Conservation (phyloP, 2,888 invertebrate genomes). For the Drosophila pseudotalamancana region DNA sequence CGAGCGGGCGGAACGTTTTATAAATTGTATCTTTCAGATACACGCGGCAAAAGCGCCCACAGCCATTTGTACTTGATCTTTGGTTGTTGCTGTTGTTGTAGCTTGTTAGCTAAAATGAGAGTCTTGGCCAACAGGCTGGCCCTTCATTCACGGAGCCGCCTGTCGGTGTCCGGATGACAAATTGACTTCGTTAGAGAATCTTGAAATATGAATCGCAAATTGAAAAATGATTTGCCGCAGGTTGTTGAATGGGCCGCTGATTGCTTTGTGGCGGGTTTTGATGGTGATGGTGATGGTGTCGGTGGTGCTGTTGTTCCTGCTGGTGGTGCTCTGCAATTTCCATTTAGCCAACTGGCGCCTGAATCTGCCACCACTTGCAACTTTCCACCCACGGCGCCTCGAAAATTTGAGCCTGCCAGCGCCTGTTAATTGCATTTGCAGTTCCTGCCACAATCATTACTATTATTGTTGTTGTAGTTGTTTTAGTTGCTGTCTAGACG, state of each 20-base stretch:
- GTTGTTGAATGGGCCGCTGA: constrained; percentile 62
- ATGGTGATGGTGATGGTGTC: neutral
- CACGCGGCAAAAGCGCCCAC: constrained; percentile 16
- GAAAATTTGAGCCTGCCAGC: constrained; percentile 5
- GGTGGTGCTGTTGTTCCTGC: constrained; percentile 1
- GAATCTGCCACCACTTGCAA: constrained; percentile 21
- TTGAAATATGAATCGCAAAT: constrained; percentile 62
- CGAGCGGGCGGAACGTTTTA: constrained; percentile 48
- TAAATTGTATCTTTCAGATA: constrained; percentile 46
- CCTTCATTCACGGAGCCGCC: constrained; percentile 26
- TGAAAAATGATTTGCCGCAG: constrained; percentile 64
- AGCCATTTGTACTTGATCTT: constrained; percentile 40
- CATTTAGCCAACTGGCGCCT: constrained; percentile 29
- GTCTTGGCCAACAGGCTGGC: constrained; percentile 7
- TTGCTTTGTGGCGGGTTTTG: constrained; percentile 55
- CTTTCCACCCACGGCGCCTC: constrained; percentile 28
- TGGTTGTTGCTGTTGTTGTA: neutral
- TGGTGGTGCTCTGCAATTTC: constrained; percentile 23
- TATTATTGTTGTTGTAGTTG: constrained; percentile 22
- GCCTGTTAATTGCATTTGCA: constrained; percentile 49
- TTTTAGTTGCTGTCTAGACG: constrained; percentile 60
- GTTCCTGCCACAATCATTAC: constrained; percentile 17
- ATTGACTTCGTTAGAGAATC: constrained; percentile 67
- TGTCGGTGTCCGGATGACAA: constrained; percentile 59
- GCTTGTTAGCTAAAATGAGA: constrained; percentile 26